phyloP scores from a whole-genome alignment of 2,888 invertebrate species.

The Cyclophora albipunctata region DNA sequence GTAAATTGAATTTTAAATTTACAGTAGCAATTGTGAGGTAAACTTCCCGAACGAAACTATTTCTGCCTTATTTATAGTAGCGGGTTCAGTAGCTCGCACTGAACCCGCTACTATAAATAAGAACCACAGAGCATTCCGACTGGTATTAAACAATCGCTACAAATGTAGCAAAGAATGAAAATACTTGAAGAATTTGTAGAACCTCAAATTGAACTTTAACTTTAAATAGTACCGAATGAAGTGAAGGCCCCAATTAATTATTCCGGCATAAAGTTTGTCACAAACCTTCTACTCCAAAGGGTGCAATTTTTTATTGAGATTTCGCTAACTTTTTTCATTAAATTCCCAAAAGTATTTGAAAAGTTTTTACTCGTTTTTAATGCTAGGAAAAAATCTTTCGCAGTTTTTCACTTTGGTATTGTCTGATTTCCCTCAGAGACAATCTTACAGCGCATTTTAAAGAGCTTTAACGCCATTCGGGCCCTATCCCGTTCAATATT shows the following conservation, averaged over 20 bases:
- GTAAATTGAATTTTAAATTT: conserved; percentile 17
- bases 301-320: conserved; percentile 55
- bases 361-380: conserved; percentile 42
- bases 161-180: too few species aligned
- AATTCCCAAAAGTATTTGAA: conserved; percentile 49
- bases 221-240: conserved; percentile 21
- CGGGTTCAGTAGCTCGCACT: too few species aligned
- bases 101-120: too few species aligned
- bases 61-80: conserved; percentile 4
- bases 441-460: not conserved
- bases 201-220: conserved; percentile 10
- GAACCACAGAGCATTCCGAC: too few species aligned
- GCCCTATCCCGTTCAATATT: too few species aligned
- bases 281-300: conserved; percentile 41
- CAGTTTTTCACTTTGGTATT: conserved; percentile 31
- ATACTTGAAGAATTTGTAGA: not conserved
- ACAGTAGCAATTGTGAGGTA: conserved; percentile 10
- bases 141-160: too few species aligned
- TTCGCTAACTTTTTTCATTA: conserved; percentile 57
- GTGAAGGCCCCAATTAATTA: conserved; percentile 37
- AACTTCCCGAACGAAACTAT: conserved; percentile 8
- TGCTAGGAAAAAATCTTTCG: conserved; percentile 34
- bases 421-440: conserved; percentile 16
- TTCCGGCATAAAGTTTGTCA: conserved; percentile 42
- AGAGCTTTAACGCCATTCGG: not conserved